These are phyloP conservation scores for Corvus cornix DNA, from an alignment of 2,113 vertebrate species.

Conservation along the genomic window DNA sequence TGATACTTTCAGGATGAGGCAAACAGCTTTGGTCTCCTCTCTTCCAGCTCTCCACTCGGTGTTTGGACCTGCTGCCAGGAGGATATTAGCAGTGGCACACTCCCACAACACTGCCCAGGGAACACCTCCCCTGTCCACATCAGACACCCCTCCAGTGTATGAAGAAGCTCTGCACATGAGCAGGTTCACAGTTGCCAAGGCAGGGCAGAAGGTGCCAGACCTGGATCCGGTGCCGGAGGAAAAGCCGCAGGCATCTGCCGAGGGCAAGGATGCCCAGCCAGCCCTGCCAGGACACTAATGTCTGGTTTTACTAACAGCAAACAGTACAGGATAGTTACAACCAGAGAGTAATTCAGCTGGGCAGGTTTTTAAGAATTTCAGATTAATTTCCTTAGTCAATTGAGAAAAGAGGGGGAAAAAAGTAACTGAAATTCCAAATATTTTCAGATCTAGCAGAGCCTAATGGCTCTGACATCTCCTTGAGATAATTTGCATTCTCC, in stretches of 20 bases:
- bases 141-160: conserved; percentile 73
- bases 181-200: conserved; percentile 71
- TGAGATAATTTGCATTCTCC: neutral
- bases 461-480: neutral
- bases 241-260: neutral
- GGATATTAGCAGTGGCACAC: conserved; percentile 73
- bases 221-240: conserved; percentile 67
- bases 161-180: conserved; percentile 78
- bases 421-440: neutral
- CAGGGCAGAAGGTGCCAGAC: conserved; percentile 60
- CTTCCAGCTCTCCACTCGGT: conserved; percentile 75
- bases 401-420: neutral
- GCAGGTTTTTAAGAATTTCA: neutral
- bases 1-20: neutral
- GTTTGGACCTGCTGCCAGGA: conserved; percentile 74
- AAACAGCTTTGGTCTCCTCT: neutral
- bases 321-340: neutral
- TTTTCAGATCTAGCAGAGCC: neutral
- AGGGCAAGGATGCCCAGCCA: neutral
- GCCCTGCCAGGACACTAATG: neutral
- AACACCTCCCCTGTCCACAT: neutral
- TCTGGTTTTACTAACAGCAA: neutral
- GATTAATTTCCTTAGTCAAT: neutral
- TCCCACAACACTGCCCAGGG: conserved; percentile 46
- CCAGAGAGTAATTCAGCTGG: neutral